Percentiles rank a stretch among this genome's conserved stretches.
phyloP scores from a whole-genome alignment of 1,140 invertebrate genomes.

The Bombus ignitus region DNA sequence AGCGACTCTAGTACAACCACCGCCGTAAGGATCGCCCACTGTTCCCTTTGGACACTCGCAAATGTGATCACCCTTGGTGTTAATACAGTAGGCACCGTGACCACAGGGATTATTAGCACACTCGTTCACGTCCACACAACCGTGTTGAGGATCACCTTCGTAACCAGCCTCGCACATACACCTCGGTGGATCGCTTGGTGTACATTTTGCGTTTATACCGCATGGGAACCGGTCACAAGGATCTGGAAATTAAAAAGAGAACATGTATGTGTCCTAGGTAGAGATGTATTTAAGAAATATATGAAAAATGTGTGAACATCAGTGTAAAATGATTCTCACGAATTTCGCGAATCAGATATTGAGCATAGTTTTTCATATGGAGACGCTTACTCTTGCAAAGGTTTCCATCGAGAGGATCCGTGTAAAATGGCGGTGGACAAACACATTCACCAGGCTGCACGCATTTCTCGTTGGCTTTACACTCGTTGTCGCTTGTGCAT shows the following conservation, averaged over 20 bases:
- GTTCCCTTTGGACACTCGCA: slow-evolving; percentile 93
- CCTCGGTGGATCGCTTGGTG: slow-evolving; percentile 92
- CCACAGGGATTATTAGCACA: slow-evolving; percentile 91
- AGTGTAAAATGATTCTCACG: too few relatives aligned
- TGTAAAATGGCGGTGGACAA: slow-evolving; percentile 94
- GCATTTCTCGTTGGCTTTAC: slow-evolving; percentile 93
- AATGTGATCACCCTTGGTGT: slow-evolving; percentile 91
- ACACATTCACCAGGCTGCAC: slow-evolving; percentile 94
- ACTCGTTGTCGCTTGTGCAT: slow-evolving; percentile 92
- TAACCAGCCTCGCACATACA: slow-evolving; percentile 94
- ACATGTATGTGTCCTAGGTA: too few relatives aligned
- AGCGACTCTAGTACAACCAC: slow-evolving; percentile 86
- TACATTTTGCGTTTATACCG: slow-evolving; percentile 96
- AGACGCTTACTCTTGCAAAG: slow-evolving; percentile 90
- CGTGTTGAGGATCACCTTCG: slow-evolving; percentile 91
- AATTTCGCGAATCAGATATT: background rate
- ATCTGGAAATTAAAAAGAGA: slow-evolving; percentile 69
- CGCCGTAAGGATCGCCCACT: slow-evolving; percentile 92
- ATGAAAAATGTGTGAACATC: too few relatives aligned
- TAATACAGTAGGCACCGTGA: slow-evolving; percentile 92
- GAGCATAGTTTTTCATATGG: background rate
- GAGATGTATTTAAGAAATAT: too few relatives aligned
- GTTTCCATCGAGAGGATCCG: slow-evolving; percentile 90
- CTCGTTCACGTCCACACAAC: slow-evolving; percentile 93
- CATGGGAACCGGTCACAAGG: slow-evolving; percentile 94